Evolutionary conservation across 2,888 invertebrate species (phyloP), one percentile per base, ranked within the genome.

Genomic region (Alloscopus bannaensis): DNA sequence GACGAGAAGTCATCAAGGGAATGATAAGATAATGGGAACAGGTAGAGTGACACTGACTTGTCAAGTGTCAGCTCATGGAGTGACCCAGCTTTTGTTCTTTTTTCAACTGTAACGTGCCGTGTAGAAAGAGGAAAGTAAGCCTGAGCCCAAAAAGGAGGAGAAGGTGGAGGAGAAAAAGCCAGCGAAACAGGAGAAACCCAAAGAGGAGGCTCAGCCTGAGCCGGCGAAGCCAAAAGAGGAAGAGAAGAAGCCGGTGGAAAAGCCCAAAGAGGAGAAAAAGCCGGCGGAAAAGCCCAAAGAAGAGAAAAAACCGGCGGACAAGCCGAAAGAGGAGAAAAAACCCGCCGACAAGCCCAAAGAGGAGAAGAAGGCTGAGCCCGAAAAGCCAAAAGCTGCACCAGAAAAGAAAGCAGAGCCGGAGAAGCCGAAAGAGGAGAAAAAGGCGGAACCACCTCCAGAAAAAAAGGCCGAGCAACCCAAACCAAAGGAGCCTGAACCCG

Each of bases 251-350:
- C n/a, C 36, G 36, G 36, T 36, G 36, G 24, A 20, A 36, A 59
- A 71, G 47, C 71, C 71, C 16, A n/a, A 47, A n/a, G 47, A 84
- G 68, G 76, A 83, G 71, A 81, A 84, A 69, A 29, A 90, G 79
- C 88, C 90, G 84, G 91, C 91, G 71, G 89, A 90, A 87, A 88
- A 88, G 87, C 89, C 88, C 84, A n/a, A n/a, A n/a, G 89, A 85
- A 88, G 88, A 84, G 59, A 87, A 88, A 81, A 83, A 88, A 87
- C 88, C 88, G 83, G 87, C 88, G 84, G 86, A 87, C 76, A 87
- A 88, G 84, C 86, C 86, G 83, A 85, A 87, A 88, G 66, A 82
- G 66, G 64, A 78, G 62, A 50, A 79, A 73, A 60, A 80, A n/a
- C n/a, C n/a, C n/a, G n/a, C n/a, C n/a, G n/a, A n/a, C n/a, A n/a